Percentiles rank a stretch among this genome's conserved stretches.
These are phyloP conservation scores for Canis aureus DNA, from an alignment of 2,113 vertebrate species.

Conservation along the genomic window DNA sequence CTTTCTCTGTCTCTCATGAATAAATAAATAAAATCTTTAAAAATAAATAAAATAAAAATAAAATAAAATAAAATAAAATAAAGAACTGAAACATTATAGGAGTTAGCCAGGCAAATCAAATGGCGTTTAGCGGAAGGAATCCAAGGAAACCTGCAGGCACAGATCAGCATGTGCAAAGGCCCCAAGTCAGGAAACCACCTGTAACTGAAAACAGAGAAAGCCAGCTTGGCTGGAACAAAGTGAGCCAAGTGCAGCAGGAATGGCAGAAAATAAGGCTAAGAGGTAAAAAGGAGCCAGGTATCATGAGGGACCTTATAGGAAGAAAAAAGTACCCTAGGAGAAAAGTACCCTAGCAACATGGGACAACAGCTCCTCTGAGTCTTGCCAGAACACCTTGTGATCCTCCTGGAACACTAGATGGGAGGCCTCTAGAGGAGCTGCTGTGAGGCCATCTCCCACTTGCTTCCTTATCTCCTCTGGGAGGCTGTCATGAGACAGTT, in stretches of 20 bases:
- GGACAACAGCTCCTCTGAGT: background rate
- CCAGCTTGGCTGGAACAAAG: background rate
- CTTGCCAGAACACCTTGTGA: background rate
- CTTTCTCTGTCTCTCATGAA: too few species aligned
- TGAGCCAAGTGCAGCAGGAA: background rate
- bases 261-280: background rate
- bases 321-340: background rate
- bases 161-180: background rate
- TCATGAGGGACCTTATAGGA: background rate
- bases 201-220: background rate
- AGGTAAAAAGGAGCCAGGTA: background rate
- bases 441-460: background rate
- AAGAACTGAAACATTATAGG: background rate
- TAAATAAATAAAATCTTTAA: too few species aligned
- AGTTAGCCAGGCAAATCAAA: background rate
- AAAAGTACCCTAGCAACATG: background rate
- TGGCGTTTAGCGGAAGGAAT: background rate
- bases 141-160: background rate
- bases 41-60: too few species aligned
- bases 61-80: too few species aligned
- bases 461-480: background rate
- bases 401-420: fast-evolving
- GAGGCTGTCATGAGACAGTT: background rate
- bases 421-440: background rate
- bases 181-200: background rate